Conservation (phyloP, 2,113 vertebrate species). For the Myotis brandtii region DNA sequence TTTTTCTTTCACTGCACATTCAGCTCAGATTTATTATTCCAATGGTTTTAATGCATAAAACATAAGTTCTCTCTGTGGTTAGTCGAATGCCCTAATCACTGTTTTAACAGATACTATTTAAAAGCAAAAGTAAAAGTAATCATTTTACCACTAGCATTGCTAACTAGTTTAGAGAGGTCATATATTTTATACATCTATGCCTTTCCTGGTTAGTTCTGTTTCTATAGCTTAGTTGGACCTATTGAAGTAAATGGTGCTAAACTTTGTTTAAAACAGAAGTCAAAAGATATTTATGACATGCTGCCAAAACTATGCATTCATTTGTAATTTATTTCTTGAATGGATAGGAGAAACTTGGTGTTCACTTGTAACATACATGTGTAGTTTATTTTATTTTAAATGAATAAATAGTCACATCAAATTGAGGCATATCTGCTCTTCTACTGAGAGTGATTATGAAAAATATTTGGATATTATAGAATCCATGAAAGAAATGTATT, state of each 20-base stretch:
- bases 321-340: background rate
- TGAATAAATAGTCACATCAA: background rate
- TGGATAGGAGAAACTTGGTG: background rate
- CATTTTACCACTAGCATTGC: background rate
- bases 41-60: background rate
- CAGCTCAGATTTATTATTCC: background rate
- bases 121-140: background rate
- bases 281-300: background rate
- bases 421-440: background rate
- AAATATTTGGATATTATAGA: background rate
- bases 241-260: background rate
- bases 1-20: background rate
- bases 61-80: background rate
- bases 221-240: background rate
- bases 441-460: background rate
- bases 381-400: background rate
- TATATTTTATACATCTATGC: background rate
- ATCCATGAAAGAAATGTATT: background rate
- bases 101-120: background rate
- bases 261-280: background rate
- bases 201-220: background rate
- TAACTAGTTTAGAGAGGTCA: background rate
- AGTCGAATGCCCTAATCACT: background rate
- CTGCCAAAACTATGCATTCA: background rate
- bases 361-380: background rate